Conservation (phyloP, 2,113 vertebrate genomes). For the Craseonycteris thonglongyai region DNA sequence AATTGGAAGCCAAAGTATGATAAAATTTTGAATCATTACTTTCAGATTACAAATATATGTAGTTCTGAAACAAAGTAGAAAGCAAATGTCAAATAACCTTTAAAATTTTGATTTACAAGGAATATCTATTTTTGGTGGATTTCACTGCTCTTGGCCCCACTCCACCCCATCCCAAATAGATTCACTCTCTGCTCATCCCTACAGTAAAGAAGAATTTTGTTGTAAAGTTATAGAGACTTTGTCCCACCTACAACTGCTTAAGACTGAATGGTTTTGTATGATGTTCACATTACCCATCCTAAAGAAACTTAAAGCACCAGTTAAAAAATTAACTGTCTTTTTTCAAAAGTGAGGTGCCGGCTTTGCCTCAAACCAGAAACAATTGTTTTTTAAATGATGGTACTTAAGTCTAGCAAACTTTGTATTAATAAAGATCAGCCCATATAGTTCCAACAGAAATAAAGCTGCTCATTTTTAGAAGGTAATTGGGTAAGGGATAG, state of each 20-base stretch:
- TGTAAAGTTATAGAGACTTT: neutral
- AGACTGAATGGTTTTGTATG: neutral
- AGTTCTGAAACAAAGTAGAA: neutral
- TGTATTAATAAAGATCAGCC: neutral
- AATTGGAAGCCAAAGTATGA: neutral
- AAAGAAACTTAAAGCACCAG: neutral
- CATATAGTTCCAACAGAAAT: neutral
- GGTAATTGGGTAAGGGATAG: neutral
- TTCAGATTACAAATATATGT: neutral
- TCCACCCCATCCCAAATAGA: neutral
- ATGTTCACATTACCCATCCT: neutral
- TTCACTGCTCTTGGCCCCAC: neutral
- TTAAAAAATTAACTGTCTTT: neutral
- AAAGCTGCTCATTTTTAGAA: neutral
- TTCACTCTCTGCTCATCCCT: neutral
- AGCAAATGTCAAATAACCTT: neutral
- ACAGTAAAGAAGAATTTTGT: neutral
- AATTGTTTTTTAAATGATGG: neutral
- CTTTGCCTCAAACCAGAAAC: neutral
- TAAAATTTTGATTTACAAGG: neutral
- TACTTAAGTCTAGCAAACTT: neutral
- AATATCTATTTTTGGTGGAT: neutral
- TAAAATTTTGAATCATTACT: neutral
- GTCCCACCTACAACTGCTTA: neutral
- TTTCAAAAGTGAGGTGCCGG: neutral